A percentile compares a stretch with the other conserved stretches of the same genome.
These are phyloP conservation scores for Rhagonycha fulva DNA, from an alignment of 2,888 invertebrate species.

Conservation along the genomic window DNA sequence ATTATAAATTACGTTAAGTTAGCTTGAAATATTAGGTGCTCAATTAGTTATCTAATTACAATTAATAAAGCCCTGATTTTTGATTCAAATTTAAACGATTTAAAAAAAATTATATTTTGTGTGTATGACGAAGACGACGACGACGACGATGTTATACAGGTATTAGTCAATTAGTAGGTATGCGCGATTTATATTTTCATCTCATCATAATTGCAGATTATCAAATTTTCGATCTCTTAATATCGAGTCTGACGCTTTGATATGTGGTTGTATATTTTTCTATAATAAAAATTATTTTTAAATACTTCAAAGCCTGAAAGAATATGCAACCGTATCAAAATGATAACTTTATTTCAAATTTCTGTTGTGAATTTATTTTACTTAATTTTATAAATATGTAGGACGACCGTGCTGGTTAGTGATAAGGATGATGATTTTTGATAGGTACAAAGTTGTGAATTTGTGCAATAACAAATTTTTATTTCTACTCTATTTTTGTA, in stretches of 20 bases:
- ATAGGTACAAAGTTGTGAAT: not conserved
- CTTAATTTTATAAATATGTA: not conserved
- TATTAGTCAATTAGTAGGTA: not conserved
- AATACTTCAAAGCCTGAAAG: not conserved
- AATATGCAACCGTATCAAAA: not conserved
- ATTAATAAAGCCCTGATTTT: slow-evolving; percentile 23
- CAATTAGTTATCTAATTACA: slow-evolving; percentile 48
- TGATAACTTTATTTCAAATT: not conserved
- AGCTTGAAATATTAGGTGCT: slow-evolving; percentile 59
- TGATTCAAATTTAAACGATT: slow-evolving; percentile 6
- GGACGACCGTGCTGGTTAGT: not conserved
- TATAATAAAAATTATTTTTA: not conserved
- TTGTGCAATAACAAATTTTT: not conserved
- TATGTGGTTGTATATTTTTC: not conserved
- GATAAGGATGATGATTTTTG: not conserved
- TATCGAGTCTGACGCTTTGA: not conserved
- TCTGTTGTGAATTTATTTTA: not conserved
- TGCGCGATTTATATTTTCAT: not conserved
- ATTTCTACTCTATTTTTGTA: not conserved
- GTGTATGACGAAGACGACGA: not conserved
- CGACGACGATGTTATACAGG: not conserved
- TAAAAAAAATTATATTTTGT: not conserved
- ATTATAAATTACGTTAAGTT: slow-evolving; percentile 55
- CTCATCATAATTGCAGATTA: not conserved
- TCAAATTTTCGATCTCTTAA: not conserved